phyloP scores from a whole-genome alignment of 2,888 invertebrate genomes.

The Harpalus rufipes region DNA sequence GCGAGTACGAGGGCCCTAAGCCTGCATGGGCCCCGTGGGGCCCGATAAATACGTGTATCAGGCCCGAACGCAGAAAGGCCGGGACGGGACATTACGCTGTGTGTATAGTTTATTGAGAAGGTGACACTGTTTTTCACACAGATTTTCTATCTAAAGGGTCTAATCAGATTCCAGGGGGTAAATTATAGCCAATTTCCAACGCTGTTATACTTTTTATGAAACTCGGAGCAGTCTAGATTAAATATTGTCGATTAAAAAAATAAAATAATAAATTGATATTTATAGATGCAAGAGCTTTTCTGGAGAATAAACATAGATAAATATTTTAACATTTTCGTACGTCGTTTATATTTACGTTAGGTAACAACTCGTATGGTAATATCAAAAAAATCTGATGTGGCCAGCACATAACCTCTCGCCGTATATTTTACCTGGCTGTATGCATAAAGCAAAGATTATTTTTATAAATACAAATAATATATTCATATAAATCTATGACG shows the following conservation, averaged over 20 bases:
- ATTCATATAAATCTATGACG: too few relatives aligned
- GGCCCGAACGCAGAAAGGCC: conserved; percentile 9
- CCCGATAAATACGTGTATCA: conserved; percentile 56
- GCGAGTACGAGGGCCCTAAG: conserved; percentile 17
- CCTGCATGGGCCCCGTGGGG: conserved; percentile 38
- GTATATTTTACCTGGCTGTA: too few relatives aligned
- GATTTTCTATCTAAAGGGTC: conserved; percentile 23
- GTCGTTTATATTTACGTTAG: too few relatives aligned
- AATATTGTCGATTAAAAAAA: background rate
- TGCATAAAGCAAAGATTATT: too few relatives aligned
- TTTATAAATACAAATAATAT: too few relatives aligned
- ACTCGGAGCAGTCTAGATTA: background rate
- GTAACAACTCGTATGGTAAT: too few relatives aligned
- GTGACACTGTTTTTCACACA: conserved; percentile 32
- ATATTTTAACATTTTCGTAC: too few relatives aligned
- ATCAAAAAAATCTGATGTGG: too few relatives aligned
- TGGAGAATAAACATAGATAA: too few relatives aligned
- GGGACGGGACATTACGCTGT: conserved; percentile 12
- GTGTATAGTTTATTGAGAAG: conserved; percentile 39
- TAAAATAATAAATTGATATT: background rate
- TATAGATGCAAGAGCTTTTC: too few relatives aligned
- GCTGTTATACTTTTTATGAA: background rate
- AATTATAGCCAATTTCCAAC: conserved; percentile 9
- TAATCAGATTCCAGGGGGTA: background rate
- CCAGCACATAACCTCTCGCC: too few relatives aligned